phyloP scores from a whole-genome alignment of 2,113 vertebrate genomes.

The Leucoraja erinaceus region DNA sequence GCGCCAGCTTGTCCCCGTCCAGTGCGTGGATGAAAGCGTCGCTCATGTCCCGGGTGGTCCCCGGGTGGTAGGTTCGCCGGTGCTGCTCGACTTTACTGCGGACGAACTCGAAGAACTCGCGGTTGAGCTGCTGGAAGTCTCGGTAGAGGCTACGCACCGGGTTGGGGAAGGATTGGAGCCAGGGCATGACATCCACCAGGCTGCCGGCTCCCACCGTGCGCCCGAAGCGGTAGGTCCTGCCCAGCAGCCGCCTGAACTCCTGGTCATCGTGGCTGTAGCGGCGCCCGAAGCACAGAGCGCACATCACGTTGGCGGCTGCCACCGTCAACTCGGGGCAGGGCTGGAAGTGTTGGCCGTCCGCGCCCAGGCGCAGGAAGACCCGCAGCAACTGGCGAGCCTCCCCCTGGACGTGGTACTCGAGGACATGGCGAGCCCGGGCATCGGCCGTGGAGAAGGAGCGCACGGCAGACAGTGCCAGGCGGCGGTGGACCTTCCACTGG shows the following conservation, averaged over 20 bases:
- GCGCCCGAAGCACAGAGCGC: slow-evolving; percentile 74
- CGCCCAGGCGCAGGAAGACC: slow-evolving; percentile 53
- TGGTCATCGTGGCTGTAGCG: slow-evolving; percentile 64
- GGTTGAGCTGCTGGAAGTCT: slow-evolving; percentile 69
- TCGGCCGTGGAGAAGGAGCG: slow-evolving; percentile 65
- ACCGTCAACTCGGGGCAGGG: slow-evolving; percentile 61
- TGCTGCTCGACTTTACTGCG: slow-evolving; percentile 63
- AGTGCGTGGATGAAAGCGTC: slow-evolving; percentile 66
- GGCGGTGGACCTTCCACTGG: slow-evolving; percentile 67
- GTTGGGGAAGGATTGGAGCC: slow-evolving; percentile 77
- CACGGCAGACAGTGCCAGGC: slow-evolving; percentile 65
- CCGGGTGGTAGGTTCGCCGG: slow-evolving; percentile 57
- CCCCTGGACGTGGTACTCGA: slow-evolving; percentile 64
- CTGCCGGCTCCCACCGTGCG: slow-evolving; percentile 76
- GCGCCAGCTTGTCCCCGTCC: slow-evolving; percentile 50
- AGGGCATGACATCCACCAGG: slow-evolving; percentile 76
- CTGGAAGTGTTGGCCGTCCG: slow-evolving; percentile 54
- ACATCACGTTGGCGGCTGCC: slow-evolving; percentile 71
- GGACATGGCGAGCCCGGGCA: slow-evolving; percentile 56
- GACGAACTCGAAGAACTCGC: slow-evolving; percentile 67
- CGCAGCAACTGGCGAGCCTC: slow-evolving; percentile 66
- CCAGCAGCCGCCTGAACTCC: slow-evolving; percentile 67
- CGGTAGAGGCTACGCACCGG: slow-evolving; percentile 67
- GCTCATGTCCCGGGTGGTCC: slow-evolving; percentile 61
- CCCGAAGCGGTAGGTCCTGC: slow-evolving; percentile 63